A percentile compares a stretch with the other conserved stretches of the same genome.
phyloP scores from a whole-genome alignment of 2,113 vertebrate genomes.

The Catagonus wagneri region DNA sequence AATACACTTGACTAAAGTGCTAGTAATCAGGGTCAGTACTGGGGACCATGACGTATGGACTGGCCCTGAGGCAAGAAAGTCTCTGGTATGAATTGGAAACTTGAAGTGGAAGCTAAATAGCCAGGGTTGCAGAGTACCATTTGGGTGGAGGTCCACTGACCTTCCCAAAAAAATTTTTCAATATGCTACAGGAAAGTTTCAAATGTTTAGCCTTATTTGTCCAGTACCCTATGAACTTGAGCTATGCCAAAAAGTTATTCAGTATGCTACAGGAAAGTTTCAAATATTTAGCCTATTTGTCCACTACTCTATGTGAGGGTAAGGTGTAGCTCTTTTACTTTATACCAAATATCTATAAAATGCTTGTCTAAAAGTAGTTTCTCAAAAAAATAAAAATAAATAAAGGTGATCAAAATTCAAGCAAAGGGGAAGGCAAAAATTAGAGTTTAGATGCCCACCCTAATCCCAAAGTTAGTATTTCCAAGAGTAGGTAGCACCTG shows the following conservation, averaged over 20 bases:
- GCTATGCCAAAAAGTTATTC: background rate
- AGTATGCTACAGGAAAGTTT: background rate
- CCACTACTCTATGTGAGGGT: background rate
- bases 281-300: background rate
- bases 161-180: background rate
- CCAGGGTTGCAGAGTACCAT: background rate
- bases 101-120: background rate
- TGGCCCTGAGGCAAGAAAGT: background rate
- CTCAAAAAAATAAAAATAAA: background rate
- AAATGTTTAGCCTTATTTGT: background rate
- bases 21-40: background rate
- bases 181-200: background rate
- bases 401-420: background rate
- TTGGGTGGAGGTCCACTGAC: background rate
- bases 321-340: background rate
- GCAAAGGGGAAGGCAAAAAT: background rate
- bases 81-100: background rate
- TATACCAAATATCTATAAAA: background rate
- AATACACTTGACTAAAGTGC: background rate
- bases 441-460: background rate
- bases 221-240: background rate
- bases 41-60: rapidly evolving
- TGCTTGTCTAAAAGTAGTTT: background rate
- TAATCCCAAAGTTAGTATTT: background rate
- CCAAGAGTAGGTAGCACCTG: background rate